Base-by-base conservation (phyloP, 2,797 vertebrate genomes). In the Emys orbicularis region DNA sequence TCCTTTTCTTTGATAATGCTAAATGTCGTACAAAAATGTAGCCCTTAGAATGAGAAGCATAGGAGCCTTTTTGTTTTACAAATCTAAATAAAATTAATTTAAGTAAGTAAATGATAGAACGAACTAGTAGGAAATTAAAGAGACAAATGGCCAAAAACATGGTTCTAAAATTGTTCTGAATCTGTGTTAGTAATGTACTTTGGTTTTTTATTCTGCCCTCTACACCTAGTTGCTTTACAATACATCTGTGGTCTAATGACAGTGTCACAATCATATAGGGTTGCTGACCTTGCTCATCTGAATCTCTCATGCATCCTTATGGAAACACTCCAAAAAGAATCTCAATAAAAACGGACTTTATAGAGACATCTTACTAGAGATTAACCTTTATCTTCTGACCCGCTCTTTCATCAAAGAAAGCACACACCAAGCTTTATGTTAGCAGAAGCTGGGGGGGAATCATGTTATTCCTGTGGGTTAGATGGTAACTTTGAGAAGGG, bases 21-120 rank as follows among this genome's bases (percentile, higher is more conserved):
- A 97, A 96, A 96, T 95, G 95, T 97, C 95, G 96, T 95, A 88
- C 93, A 94, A 95, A 97, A 97, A 96, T 91, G 83, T 81, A 76
- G 91, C 92, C 87, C 72, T 96, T 94, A 97, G 89, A 97, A 88
- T 81, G 27, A 77, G 74, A 25, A 29, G 25, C 15, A 77, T 47
- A 77, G 27, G 27, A 27, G 12, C 41, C 15, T 29, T 49, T 77
- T 77, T 47, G 27, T 47, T 77, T 77, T 31, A 49, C 8, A 77
- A 77, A 49, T 77, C 25, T 77, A 49, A 31, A 49, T 49, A 77
- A 29, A 72, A 41, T 72, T 72, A 37, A 77, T 31, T 47, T 49
- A 47, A 31, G 8, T 49, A 16, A 77, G 15, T 49, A 89, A 79
- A 65, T 31, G 79, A 90, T 89, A 95, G 95, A 92, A 97, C 95